Percentiles rank a stretch among this genome's conserved stretches.
phyloP scores from a whole-genome alignment of 2,113 vertebrate species.

The Pungitius pungitius region DNA sequence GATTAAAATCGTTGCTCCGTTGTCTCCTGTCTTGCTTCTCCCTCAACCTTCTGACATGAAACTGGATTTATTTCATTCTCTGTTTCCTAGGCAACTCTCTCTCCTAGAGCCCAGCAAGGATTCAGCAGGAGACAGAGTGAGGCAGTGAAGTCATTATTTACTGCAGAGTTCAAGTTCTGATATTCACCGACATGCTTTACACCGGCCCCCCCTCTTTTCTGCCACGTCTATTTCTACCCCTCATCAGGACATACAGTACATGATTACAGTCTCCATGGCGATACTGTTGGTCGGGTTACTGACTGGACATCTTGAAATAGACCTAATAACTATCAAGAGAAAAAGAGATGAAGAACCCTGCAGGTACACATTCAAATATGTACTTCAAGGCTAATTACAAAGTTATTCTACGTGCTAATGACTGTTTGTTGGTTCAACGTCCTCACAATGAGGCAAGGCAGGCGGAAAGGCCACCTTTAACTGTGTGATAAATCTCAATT shows the following conservation, averaged over 20 bases:
- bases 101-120: conserved; percentile 64
- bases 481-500: conserved; percentile 77
- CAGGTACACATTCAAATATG: conserved; percentile 44
- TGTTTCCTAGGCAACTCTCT: conserved; percentile 82
- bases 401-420: conserved; percentile 66
- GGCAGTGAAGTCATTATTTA: conserved; percentile 76
- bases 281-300: conserved; percentile 66
- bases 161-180: conserved; percentile 73
- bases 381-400: conserved; percentile 68
- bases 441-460: conserved; percentile 60
- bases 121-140: conserved; percentile 73
- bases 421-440: conserved; percentile 67
- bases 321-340: conserved; percentile 54
- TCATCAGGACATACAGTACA: conserved; percentile 70
- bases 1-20: conserved; percentile 31
- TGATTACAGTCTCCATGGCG: conserved; percentile 82
- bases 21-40: conserved; percentile 45
- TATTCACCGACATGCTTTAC: conserved; percentile 73
- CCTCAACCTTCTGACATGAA: conserved; percentile 69
- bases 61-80: conserved; percentile 73
- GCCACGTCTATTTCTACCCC: conserved; percentile 65
- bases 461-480: conserved; percentile 63
- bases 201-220: conserved; percentile 59
- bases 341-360: no score
- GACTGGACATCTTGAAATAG: conserved; percentile 65